Conservation (phyloP, 1,140 invertebrate species). For the Pseudomyrmex flavicornis region DNA sequence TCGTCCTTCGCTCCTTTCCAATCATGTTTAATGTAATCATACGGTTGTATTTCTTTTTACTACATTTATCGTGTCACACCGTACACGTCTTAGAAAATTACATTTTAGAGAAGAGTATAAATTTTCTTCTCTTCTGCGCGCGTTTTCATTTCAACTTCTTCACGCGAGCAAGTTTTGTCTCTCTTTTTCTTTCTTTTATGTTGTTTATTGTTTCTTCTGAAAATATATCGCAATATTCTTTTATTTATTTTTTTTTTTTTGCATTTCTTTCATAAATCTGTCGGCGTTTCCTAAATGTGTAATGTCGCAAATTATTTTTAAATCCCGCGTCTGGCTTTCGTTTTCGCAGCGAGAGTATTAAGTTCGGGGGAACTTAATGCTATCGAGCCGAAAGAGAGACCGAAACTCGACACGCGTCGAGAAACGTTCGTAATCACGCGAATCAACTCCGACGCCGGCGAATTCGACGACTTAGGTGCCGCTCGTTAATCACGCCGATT, state of each 20-base stretch:
- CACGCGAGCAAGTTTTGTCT: background rate
- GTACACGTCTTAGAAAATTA: constrained; percentile 4
- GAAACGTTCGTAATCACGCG: constrained; percentile 55
- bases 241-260: too few relatives aligned
- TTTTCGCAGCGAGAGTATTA: constrained; percentile 51
- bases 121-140: background rate
- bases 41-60: background rate
- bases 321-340: background rate
- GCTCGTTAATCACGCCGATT: constrained; percentile 61
- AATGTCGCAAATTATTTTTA: constrained; percentile 51
- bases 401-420: constrained; percentile 36
- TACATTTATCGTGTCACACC: constrained; percentile 14
- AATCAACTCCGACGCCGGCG: constrained; percentile 51
- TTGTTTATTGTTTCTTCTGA: background rate
- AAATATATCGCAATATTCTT: background rate
- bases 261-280: background rate
- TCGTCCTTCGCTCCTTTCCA: background rate
- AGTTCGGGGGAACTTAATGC: constrained; percentile 35
- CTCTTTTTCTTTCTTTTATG: background rate
- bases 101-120: background rate
- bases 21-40: constrained; percentile 35
- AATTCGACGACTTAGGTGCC: constrained; percentile 59
- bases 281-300: background rate
- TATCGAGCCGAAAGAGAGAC: constrained; percentile 27
- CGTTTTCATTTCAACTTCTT: background rate